Evolutionary conservation across 2,113 vertebrate species (phyloP).

Genomic region (Romanogobio albipinnatus): DNA sequence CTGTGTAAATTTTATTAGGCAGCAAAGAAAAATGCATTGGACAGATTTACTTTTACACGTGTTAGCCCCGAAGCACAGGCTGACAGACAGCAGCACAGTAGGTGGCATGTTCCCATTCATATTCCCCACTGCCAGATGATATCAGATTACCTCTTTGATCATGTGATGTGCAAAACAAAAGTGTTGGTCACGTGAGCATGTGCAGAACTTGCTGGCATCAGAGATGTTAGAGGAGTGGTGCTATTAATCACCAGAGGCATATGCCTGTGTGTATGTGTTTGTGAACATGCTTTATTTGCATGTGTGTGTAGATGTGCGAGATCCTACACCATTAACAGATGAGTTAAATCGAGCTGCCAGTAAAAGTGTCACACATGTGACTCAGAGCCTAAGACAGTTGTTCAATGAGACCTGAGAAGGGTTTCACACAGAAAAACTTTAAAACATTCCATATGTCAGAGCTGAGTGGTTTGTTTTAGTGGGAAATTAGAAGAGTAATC

Average conservation of each 20-base stretch:
- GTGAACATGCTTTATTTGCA: constrained; percentile 9
- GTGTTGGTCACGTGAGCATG: constrained; percentile 23
- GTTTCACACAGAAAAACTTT: background rate
- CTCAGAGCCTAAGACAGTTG: background rate
- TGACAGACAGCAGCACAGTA: constrained; percentile 27
- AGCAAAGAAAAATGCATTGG: constrained; percentile 7
- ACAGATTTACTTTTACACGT: constrained; percentile 19
- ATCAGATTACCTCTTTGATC: constrained; percentile 31
- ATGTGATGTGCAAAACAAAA: constrained; percentile 38
- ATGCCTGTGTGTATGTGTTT: constrained; percentile 22
- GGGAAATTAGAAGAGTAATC: constrained; percentile 42
- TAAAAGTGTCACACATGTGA: constrained; percentile 15
- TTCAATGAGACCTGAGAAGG: background rate
- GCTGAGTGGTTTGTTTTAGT: constrained; percentile 40
- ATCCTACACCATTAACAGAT: constrained; percentile 30
- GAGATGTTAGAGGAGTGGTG: background rate
- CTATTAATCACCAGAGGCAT: constrained; percentile 11
- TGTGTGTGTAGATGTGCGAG: background rate
- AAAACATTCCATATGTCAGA: constrained; percentile 40
- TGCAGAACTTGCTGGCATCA: background rate
- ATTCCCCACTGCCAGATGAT: constrained; percentile 26
- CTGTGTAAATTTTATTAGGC: constrained; percentile 18
- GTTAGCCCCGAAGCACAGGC: constrained; percentile 1
- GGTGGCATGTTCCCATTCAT: constrained; percentile 44
- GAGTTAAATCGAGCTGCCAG: constrained; percentile 12